phyloP scores from a whole-genome alignment of 2,888 invertebrate species.

The Drosophila meridiana region DNA sequence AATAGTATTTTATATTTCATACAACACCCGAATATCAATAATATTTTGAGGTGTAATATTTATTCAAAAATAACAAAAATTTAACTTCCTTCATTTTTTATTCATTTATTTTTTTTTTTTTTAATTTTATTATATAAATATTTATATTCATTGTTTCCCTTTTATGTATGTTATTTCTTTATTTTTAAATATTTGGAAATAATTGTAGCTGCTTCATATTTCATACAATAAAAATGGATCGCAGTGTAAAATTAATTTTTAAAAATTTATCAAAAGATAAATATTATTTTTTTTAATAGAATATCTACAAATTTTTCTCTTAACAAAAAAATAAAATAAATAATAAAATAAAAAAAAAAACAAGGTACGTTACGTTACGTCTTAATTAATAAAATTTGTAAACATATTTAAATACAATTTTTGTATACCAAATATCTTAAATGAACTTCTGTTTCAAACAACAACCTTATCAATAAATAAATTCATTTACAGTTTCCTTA shows the following conservation, averaged over 20 bases:
- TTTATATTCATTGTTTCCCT: too few relatives aligned
- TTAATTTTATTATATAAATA: too few relatives aligned
- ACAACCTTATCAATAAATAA: neutral
- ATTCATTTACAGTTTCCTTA: neutral
- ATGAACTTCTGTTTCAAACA: neutral
- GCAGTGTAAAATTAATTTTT: neutral
- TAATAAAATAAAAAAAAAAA: neutral
- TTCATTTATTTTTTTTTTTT: too few relatives aligned
- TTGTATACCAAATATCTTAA: neutral
- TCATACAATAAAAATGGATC: neutral
- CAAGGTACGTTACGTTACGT: neutral
- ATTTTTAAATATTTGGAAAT: too few relatives aligned
- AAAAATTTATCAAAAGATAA: neutral
- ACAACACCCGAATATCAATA: neutral
- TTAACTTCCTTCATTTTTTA: too few relatives aligned
- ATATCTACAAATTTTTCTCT: neutral
- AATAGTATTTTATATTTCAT: too few relatives aligned
- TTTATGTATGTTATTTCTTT: too few relatives aligned
- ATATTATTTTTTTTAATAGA: neutral
- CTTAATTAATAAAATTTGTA: neutral
- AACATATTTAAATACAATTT: too few relatives aligned
- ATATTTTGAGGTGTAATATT: neutral
- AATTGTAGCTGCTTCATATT: neutral
- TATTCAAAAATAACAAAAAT: too few relatives aligned
- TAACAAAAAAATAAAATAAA: too few relatives aligned